Conservation (phyloP, 2,113 vertebrate genomes). For the Amphilophus citrinellus region DNA sequence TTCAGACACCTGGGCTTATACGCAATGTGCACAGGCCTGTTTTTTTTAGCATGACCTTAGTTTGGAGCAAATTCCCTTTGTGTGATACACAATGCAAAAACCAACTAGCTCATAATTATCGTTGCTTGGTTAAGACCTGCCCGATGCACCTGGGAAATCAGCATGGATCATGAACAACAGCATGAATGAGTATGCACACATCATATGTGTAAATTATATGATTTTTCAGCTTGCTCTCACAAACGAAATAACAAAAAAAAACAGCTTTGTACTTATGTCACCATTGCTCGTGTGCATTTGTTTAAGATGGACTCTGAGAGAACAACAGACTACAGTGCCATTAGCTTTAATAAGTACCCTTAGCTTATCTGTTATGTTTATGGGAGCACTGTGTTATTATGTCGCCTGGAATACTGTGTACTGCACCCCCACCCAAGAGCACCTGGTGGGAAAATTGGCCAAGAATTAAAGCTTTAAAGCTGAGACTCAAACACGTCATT, state of each 20-base stretch:
- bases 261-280: not conserved
- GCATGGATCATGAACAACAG: conserved; percentile 17
- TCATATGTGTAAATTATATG: not conserved
- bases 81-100: conserved; percentile 58
- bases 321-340: conserved; percentile 22
- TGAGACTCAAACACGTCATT: conserved; percentile 65
- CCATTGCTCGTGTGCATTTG: not conserved
- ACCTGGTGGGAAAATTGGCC: conserved; percentile 65
- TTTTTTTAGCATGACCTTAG: conserved; percentile 27
- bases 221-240: not conserved
- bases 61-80: conserved; percentile 55
- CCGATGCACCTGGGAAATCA: conserved; percentile 56
- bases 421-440: conserved; percentile 34
- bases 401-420: conserved; percentile 24
- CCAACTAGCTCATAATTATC: conserved; percentile 61
- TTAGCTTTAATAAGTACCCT: conserved; percentile 69
- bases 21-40: conserved; percentile 14
- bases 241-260: not conserved
- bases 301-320: conserved; percentile 1
- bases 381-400: conserved; percentile 71
- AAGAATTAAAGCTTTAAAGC: conserved; percentile 63
- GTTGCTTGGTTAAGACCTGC: conserved; percentile 39
- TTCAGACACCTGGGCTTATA: conserved; percentile 29
- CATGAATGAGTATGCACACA: conserved; percentile 11
- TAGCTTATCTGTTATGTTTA: conserved; percentile 65